Percentiles rank a stretch among this genome's conserved stretches.
phyloP scores from a whole-genome alignment of 2,888 invertebrate genomes.

The Agonum fuliginosum region DNA sequence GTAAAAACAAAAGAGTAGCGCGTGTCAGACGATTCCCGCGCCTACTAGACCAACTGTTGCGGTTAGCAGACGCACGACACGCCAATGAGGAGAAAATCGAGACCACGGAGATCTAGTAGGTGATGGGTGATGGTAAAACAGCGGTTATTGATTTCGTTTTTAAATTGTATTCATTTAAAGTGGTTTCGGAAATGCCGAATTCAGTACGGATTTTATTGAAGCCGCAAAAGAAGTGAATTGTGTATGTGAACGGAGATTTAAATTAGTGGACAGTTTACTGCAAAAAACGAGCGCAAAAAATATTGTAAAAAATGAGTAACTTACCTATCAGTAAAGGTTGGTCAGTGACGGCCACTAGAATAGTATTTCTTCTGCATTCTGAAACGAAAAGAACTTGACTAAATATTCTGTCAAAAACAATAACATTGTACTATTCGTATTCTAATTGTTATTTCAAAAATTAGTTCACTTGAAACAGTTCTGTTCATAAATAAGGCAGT shows the following conservation, averaged over 20 bases:
- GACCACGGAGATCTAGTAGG: too few species aligned
- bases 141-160: neutral
- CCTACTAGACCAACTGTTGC: slow-evolving; percentile 47
- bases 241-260: neutral
- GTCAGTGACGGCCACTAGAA: too few species aligned
- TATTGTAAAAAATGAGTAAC: too few species aligned
- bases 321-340: too few species aligned
- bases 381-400: too few species aligned
- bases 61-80: slow-evolving; percentile 33
- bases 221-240: neutral
- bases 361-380: too few species aligned
- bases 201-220: slow-evolving; percentile 29
- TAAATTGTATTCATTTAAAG: neutral
- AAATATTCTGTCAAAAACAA: too few species aligned
- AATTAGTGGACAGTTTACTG: neutral
- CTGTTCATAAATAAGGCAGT: too few species aligned
- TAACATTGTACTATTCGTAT: too few species aligned
- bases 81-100: slow-evolving; percentile 17
- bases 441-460: too few species aligned
- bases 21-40: neutral
- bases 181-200: slow-evolving; percentile 48
- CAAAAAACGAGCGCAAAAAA: neutral
- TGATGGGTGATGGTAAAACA: neutral
- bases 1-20: slow-evolving; percentile 41
- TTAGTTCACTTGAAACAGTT: too few species aligned